Evolutionary conservation across 2,888 invertebrate genomes (phyloP), one percentile per base, ranked within the genome.

Genomic region (Pardosa pseudoannulata): DNA sequence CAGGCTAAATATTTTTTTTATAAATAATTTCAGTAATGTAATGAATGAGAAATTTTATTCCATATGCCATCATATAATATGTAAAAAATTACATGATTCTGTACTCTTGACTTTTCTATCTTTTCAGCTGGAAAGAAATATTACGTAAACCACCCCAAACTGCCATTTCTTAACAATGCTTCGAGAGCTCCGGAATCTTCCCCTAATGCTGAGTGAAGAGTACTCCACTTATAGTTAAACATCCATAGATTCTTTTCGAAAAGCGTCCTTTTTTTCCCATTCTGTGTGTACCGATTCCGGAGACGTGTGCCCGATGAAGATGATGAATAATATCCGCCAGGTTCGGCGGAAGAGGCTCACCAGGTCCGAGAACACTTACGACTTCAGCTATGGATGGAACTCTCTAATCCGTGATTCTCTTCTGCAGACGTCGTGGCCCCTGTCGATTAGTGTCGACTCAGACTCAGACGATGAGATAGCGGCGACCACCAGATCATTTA

Each of bases 371-470:
- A 79, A 88, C 65, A 88, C 83, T 74, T 88, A 88, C 50, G 88
- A 88, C 56, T 82, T 88, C 75, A 83, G 80, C 27, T 82, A 86
- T 13, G 90, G 89, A 11, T 89, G 89, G 89, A 89, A 90, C 79
- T 88, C 89, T 16, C 88, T 90, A 46, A 90, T 90, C 64, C 80
- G 90, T 28, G 90, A 90, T 78, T 89, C 89, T 7, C 88, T 90
- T 0, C 78, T 90, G 67, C 90, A 90, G 79, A 89, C 90, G 36
- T 89, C 90, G 7, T 90, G 90, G 90, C 90, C 90, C 19, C 87
- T 90, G 75, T 90, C 89, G 6, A 88, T 90, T 65, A 90, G 90
- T 70, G 88, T 89, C 78, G 89, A 89, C 89, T 85, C 89, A 50
- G 88, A 88, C 3, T 88, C 88, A 31, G 88, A 88, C 1, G 88